Percentiles rank a stretch among this genome's conserved stretches.
These are phyloP conservation scores for Ceratina australensis DNA, from an alignment of 1,140 invertebrate genomes.

Conservation along the genomic window DNA sequence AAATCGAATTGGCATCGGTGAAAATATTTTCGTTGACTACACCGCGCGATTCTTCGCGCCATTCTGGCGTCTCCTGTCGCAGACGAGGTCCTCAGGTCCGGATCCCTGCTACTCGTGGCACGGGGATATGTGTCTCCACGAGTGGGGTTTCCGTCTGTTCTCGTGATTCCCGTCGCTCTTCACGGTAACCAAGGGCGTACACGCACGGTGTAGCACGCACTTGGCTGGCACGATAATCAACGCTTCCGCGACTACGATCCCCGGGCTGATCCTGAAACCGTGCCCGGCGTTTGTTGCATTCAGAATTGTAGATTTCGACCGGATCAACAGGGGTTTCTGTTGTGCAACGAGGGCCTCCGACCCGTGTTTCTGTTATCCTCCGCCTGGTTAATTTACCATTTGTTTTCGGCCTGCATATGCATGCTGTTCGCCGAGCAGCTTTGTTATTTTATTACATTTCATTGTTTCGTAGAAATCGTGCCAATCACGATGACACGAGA, in stretches of 20 bases:
- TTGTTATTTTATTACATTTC: too few relatives aligned
- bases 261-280: constrained; percentile 34
- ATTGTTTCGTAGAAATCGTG: too few relatives aligned
- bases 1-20: too few relatives aligned
- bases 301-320: neutral
- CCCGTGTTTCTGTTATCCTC: too few relatives aligned
- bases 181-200: neutral
- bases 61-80: neutral
- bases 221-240: constrained; percentile 53
- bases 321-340: too few relatives aligned
- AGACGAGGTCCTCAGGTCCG: neutral
- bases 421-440: too few relatives aligned
- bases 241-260: constrained; percentile 8
- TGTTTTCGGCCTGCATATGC: too few relatives aligned
- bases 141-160: neutral
- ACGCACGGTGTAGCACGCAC: constrained; percentile 8
- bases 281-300: constrained; percentile 57
- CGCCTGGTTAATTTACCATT: too few relatives aligned
- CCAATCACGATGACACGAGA: too few relatives aligned
- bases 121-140: neutral
- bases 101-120: neutral
- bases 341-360: too few relatives aligned
- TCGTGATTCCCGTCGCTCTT: neutral
- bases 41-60: neutral
- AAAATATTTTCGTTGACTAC: neutral